Evolutionary conservation across 2,113 vertebrate species (phyloP).

Genomic region (Peromyscus leucopus): DNA sequence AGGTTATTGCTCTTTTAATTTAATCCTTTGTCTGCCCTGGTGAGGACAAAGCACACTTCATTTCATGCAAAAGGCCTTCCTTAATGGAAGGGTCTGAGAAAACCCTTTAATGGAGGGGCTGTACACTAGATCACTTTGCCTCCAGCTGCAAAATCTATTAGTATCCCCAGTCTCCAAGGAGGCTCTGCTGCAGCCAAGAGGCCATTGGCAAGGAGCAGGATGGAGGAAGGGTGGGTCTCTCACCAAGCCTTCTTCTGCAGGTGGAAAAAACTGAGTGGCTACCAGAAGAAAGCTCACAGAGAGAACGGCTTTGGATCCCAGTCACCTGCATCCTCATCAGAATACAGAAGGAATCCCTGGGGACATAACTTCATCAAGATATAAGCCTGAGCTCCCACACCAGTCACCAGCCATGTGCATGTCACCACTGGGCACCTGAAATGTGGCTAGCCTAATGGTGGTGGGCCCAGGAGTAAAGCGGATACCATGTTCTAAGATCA

Average conservation of each 20-base stretch:
- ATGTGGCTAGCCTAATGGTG: too few species aligned
- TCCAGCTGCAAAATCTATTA: conserved; percentile 75
- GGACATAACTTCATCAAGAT: neutral
- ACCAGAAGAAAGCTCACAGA: neutral
- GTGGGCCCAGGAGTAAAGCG: neutral
- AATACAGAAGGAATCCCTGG: neutral
- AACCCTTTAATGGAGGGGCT: conserved; percentile 62
- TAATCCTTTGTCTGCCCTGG: conserved; percentile 62
- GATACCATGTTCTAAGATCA: neutral
- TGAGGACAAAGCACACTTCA: conserved; percentile 63
- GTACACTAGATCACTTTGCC: conserved; percentile 67
- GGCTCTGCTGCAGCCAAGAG: neutral
- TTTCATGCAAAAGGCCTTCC: conserved; percentile 67
- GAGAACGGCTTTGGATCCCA: neutral
- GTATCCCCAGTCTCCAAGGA: conserved; percentile 59
- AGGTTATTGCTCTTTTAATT: conserved; percentile 71
- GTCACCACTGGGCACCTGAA: neutral
- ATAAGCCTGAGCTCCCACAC: neutral
- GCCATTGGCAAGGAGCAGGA: neutral
- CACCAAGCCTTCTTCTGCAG: neutral
- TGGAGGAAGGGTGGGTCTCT: neutral
- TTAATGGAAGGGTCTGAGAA: conserved; percentile 71
- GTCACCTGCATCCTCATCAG: neutral
- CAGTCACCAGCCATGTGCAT: accelerated
- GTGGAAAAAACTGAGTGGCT: neutral